Conservation (phyloP, 1,140 invertebrate genomes). For the Saccostrea glomerata region DNA sequence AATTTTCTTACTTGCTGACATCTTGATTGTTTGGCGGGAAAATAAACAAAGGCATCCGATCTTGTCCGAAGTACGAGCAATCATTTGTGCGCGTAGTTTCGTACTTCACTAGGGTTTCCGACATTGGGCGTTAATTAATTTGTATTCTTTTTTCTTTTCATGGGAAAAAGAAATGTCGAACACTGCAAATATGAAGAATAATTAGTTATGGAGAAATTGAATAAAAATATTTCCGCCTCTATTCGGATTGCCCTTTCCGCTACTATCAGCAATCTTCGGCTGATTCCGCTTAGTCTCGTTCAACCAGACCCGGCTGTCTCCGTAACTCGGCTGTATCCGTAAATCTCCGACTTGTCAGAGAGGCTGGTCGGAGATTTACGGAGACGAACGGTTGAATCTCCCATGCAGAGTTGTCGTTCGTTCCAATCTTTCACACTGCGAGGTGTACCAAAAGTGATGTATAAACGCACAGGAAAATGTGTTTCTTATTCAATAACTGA, state of each 20-base stretch:
- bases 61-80: conserved; percentile 4
- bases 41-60: not conserved
- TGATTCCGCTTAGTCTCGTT: not conserved
- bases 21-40: not conserved
- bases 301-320: no score
- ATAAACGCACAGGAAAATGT: conserved; percentile 6
- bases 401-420: no score
- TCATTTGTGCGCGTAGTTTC: not conserved
- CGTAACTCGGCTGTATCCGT: no score
- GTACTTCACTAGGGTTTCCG: conserved; percentile 4
- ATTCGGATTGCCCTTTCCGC: conserved; percentile 3
- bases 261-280: not conserved
- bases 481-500: conserved; percentile 7
- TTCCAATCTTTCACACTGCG: conserved; percentile 5
- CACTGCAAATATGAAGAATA: conserved; percentile 6
- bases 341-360: no score
- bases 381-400: no score
- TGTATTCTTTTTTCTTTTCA: conserved; percentile 7
- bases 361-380: no score
- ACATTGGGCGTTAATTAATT: conserved; percentile 1
- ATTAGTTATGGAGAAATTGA: conserved; percentile 7
- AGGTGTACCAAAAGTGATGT: conserved; percentile 5
- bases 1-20: not conserved
- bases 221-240: conserved; percentile 6
- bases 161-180: conserved; percentile 6